Conservation (phyloP, 1,140 invertebrate genomes). For the Drosophila tristis region DNA sequence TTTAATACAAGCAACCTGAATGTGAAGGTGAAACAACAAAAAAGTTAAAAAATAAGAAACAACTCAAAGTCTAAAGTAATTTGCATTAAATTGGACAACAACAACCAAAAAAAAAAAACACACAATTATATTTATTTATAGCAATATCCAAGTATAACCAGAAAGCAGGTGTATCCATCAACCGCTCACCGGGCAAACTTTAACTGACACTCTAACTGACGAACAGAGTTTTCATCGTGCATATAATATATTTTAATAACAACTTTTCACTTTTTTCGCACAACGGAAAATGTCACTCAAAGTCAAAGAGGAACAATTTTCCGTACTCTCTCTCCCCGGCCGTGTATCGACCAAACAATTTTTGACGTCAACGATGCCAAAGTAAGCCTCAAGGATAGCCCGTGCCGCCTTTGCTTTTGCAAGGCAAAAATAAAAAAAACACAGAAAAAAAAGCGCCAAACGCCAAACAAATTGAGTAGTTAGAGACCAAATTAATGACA, state of each 20-base stretch:
- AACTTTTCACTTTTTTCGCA: constrained; percentile 76
- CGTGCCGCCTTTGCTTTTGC: not conserved
- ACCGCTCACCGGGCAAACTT: constrained; percentile 49
- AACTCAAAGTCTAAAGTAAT: constrained; percentile 32
- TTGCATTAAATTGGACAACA: constrained; percentile 53
- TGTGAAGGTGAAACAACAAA: constrained; percentile 56
- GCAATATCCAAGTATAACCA: constrained; percentile 12
- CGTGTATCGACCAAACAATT: constrained; percentile 67
- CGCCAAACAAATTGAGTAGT: constrained; percentile 52
- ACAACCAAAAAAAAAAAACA: not conserved
- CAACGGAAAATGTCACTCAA: constrained; percentile 81
- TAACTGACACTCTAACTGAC: constrained; percentile 25
- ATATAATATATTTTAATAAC: constrained; percentile 59
- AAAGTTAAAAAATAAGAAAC: constrained; percentile 6
- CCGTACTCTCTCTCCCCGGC: constrained; percentile 20
- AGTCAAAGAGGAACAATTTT: constrained; percentile 64
- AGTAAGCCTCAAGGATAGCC: constrained; percentile 35
- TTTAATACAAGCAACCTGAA: constrained; percentile 45
- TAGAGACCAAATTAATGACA: constrained; percentile 56
- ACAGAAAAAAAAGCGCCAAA: constrained; percentile 23
- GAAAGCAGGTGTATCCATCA: constrained; percentile 38
- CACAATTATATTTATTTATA: constrained; percentile 16
- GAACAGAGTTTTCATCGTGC: constrained; percentile 57
- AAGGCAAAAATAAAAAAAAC: not conserved
- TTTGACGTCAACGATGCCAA: constrained; percentile 47